phyloP scores from a whole-genome alignment of 1,140 invertebrate genomes.

The Bombus waltoni region DNA sequence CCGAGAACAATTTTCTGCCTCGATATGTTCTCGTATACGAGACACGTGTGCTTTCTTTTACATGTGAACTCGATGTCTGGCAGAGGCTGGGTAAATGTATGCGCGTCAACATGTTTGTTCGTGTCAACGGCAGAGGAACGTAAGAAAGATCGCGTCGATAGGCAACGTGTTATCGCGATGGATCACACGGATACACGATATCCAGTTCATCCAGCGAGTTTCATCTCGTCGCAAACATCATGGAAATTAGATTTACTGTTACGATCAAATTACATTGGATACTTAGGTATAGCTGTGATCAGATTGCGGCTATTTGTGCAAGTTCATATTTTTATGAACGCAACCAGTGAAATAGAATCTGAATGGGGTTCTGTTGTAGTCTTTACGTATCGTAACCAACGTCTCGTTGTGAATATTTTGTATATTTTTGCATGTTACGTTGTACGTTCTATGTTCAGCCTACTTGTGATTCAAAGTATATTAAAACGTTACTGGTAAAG shows the following conservation, averaged over 20 bases:
- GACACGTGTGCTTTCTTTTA: conserved; percentile 44
- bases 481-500: too few species aligned
- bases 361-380: too few species aligned
- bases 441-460: too few species aligned
- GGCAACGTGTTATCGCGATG: conserved; percentile 3
- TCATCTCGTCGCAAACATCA: neutral
- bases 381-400: too few species aligned
- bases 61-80: neutral
- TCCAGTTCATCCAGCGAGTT: neutral
- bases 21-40: conserved; percentile 57
- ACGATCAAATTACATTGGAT: neutral
- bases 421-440: too few species aligned
- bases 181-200: neutral
- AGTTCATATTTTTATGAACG: too few species aligned
- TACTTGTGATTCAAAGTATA: too few species aligned
- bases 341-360: too few species aligned
- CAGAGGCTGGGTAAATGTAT: neutral
- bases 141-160: conserved; percentile 16
- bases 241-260: neutral
- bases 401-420: too few species aligned
- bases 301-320: too few species aligned
- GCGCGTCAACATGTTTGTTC: neutral
- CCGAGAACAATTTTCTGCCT: conserved; percentile 60
- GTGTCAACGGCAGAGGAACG: neutral
- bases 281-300: too few species aligned